phyloP scores from a whole-genome alignment of 1,140 invertebrate species.

The Eriosoma lanigerum region DNA sequence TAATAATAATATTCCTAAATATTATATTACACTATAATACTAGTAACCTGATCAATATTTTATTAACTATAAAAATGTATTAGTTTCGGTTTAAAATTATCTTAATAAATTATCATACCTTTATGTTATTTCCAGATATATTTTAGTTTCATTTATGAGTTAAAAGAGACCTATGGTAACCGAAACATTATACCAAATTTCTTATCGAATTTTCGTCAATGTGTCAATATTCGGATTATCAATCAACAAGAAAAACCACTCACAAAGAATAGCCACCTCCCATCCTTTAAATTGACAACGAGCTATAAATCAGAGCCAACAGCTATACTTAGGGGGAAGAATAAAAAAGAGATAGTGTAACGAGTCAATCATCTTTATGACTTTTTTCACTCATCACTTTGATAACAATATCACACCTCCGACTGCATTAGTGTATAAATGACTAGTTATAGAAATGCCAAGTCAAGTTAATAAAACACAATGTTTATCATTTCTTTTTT shows the following conservation, averaged over 20 bases:
- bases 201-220: slow-evolving; percentile 47
- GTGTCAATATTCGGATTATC: slow-evolving; percentile 50
- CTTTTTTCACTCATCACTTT: slow-evolving; percentile 26
- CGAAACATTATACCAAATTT: slow-evolving; percentile 16
- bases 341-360: slow-evolving; percentile 44
- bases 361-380: slow-evolving; percentile 42
- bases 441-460: background rate
- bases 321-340: background rate
- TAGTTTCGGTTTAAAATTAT: too few species aligned
- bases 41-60: too few species aligned
- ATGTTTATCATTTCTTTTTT: background rate
- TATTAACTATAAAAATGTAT: too few species aligned
- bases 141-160: background rate
- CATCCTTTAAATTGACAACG: slow-evolving; percentile 30
- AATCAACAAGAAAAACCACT: slow-evolving; percentile 39
- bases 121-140: too few species aligned
- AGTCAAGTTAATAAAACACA: background rate
- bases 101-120: too few species aligned
- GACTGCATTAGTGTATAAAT: too few species aligned
- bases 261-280: slow-evolving; percentile 1
- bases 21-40: too few species aligned
- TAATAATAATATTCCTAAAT: too few species aligned
- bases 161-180: background rate
- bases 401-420: background rate
- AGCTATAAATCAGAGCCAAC: slow-evolving; percentile 45